Evolutionary conservation across 2,797 vertebrate genomes (phyloP).

Genomic region (Anas capensis): DNA sequence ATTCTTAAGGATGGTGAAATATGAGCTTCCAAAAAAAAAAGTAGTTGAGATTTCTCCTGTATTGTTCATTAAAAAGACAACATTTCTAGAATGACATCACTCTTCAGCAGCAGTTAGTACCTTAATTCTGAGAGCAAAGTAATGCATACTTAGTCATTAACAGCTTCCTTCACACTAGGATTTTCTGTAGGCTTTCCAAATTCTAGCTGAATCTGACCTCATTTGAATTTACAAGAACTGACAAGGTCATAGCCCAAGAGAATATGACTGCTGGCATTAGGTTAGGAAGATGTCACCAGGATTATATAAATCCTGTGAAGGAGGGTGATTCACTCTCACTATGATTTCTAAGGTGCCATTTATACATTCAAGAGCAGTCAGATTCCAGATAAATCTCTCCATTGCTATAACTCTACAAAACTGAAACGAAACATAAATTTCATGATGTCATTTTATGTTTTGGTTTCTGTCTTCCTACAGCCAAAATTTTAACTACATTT

Average conservation of each 20-base stretch:
- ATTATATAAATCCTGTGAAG: conserved; percentile 45
- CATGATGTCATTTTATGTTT: not conserved
- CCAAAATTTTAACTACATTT: not conserved
- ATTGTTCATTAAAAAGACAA: not conserved
- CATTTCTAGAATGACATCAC: not conserved
- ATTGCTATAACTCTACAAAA: not conserved
- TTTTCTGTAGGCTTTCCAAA: conserved; percentile 18
- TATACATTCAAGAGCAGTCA: not conserved
- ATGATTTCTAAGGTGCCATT: conserved; percentile 28
- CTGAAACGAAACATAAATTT: not conserved
- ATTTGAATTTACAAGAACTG: conserved; percentile 25
- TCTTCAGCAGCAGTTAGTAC: not conserved
- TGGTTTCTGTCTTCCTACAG: not conserved
- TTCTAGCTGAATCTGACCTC: conserved; percentile 10
- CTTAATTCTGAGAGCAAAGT: not conserved
- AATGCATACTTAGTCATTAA: not conserved
- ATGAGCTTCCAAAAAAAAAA: not conserved
- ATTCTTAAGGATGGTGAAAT: not conserved
- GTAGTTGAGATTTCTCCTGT: not conserved
- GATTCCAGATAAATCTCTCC: not conserved
- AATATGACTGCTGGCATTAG: conserved; percentile 59
- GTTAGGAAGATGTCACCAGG: conserved; percentile 64
- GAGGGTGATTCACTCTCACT: conserved; percentile 29
- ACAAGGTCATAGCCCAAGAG: conserved; percentile 40
- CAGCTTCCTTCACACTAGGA: not conserved